phyloP scores from a whole-genome alignment of 2,888 invertebrate species.

The Luffia ferchaultella region DNA sequence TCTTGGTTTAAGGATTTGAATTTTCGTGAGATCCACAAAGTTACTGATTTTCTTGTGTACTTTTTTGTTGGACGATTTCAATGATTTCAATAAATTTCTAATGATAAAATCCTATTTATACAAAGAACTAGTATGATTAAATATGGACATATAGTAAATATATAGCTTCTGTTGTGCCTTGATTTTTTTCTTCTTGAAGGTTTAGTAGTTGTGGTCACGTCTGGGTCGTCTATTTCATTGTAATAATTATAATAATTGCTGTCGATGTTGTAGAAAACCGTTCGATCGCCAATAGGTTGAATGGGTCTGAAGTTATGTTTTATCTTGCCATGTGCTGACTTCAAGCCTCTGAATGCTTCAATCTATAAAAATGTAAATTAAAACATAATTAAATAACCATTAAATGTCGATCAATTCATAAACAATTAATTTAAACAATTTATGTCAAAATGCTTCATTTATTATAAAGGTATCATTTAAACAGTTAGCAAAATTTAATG shows the following conservation, averaged over 20 bases:
- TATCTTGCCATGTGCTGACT: constrained; percentile 70
- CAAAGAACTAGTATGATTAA: neutral
- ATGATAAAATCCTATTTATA: no score
- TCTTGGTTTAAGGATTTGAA: no score
- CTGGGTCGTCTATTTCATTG: constrained; percentile 41
- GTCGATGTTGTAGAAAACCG: constrained; percentile 68
- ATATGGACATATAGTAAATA: constrained; percentile 9
- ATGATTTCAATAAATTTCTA: no score
- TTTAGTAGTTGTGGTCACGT: constrained; percentile 21
- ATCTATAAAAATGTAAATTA: constrained; percentile 61
- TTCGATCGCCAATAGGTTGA: constrained; percentile 78
- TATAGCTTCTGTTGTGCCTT: constrained; percentile 21
- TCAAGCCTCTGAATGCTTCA: constrained; percentile 74
- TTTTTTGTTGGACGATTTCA: no score
- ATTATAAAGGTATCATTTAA: no score
- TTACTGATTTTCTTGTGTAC: no score
- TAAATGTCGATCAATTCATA: no score
- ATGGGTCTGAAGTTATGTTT: constrained; percentile 85
- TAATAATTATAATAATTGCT: constrained; percentile 49
- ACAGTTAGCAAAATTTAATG: no score
- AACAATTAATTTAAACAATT: no score
- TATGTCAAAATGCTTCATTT: no score
- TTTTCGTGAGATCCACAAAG: no score
- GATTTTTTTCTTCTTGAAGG: constrained; percentile 26
- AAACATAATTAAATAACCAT: neutral